Base-by-base conservation (phyloP, 2,113 vertebrate species). In the Melanocharis versteri region DNA sequence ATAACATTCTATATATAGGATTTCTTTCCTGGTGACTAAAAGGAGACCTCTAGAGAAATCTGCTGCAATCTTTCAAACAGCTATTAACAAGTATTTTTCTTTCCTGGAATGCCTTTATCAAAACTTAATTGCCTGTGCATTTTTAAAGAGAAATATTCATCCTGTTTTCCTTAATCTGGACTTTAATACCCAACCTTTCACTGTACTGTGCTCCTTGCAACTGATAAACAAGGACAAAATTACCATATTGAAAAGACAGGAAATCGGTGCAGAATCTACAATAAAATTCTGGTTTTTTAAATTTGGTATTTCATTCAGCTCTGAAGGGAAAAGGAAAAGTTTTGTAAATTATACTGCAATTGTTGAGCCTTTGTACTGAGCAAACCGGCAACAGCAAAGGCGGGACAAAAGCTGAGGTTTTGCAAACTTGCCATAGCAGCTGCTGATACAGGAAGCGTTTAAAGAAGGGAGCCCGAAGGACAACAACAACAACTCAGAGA, bases 371-470 rank as follows among this genome's bases (percentile, higher is more conserved):
- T 61, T 47, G 62, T 89, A 78, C 23, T 8, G 50, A 33, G 65
- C 87, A 54, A 70, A 87, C 13, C n/a, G 31, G 83, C 80, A 97
- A 57, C 64, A 65, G 93, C 85, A 80, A 94, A 96, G 76, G 78
- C 81, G 69, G 91, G 94, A 97, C 95, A 97, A 97, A 97, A 97
- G 93, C 93, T 94, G 96, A 28, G 96, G 95, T 97, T 97, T 82
- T 97, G 85, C 93, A 97, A 96, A 96, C 92, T 97, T 84, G 91
- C 86, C 83, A 93, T 96, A 97, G 97, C 93, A 94, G 97, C 97
- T 96, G 97, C 97, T 93, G 96, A 96, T 96, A 90, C 96, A 98
- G 97, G 97, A 98, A 97, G 96, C 95, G 89, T 96, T 97, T 96
- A 78, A 95, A 97, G 95, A 94, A 88, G 85, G 83, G 48, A 94